phyloP scores from a whole-genome alignment of 1,140 invertebrate genomes.

The Cotesia typhae region DNA sequence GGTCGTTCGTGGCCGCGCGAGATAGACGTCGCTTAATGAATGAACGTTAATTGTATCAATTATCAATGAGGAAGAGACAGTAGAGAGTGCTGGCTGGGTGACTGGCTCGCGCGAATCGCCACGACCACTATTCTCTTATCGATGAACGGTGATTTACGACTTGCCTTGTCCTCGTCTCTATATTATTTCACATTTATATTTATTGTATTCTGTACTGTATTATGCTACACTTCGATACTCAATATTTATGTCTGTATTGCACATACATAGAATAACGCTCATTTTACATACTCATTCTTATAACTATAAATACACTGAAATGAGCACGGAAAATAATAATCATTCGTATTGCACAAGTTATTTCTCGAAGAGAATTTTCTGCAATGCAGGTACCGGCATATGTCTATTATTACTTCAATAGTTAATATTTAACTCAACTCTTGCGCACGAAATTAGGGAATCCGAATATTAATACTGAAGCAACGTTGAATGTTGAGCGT shows the following conservation, averaged over 20 bases:
- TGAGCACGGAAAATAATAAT: too few species aligned
- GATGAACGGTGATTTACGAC: constrained; percentile 56
- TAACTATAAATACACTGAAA: too few species aligned
- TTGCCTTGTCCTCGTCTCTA: constrained; percentile 23
- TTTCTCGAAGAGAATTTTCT: background rate
- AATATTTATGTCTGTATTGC: background rate
- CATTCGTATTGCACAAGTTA: background rate
- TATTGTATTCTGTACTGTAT: too few species aligned
- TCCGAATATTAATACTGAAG: constrained; percentile 6
- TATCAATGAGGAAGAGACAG: constrained; percentile 54
- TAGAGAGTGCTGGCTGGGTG: constrained; percentile 16
- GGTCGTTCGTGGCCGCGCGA: constrained; percentile 34
- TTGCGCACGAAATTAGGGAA: constrained; percentile 7
- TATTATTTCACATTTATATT: constrained; percentile 16
- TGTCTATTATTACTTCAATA: background rate
- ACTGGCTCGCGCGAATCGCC: constrained; percentile 35
- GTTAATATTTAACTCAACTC: constrained; percentile 17
- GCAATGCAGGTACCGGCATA: constrained; percentile 36
- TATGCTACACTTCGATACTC: background rate
- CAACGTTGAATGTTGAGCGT: background rate
- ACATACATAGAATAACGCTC: too few species aligned
- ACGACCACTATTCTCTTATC: constrained; percentile 46
- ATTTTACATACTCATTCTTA: too few species aligned
- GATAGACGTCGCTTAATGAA: constrained; percentile 49
- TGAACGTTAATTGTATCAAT: constrained; percentile 58